Conservation (phyloP, 2,888 invertebrate species). For the Vesta saturnalis region DNA sequence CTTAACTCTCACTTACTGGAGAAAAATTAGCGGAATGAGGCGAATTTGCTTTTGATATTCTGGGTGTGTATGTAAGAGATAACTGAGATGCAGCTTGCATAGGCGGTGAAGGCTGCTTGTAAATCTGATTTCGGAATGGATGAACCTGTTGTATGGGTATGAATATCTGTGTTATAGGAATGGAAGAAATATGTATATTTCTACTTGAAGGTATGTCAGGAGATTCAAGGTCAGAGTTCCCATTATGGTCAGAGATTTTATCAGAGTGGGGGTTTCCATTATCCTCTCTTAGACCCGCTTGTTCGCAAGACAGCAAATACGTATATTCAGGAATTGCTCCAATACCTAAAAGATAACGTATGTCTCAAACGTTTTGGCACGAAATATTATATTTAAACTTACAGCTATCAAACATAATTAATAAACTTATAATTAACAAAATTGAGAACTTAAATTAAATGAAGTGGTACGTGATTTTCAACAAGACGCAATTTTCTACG, state of each 20-base stretch:
- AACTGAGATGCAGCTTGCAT: not conserved
- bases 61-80: not conserved
- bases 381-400: too few species aligned
- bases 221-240: conserved; percentile 2
- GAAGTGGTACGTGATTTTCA: too few species aligned
- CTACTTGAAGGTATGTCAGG: not conserved
- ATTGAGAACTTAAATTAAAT: too few species aligned
- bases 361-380: too few species aligned
- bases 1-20: not conserved
- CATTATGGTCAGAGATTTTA: too few species aligned
- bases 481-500: too few species aligned
- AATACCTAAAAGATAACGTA: not conserved
- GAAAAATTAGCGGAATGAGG: not conserved
- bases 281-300: not conserved
- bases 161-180: not conserved
- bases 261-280: not conserved
- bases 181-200: not conserved
- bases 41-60: not conserved
- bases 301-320: not conserved
- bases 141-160: not conserved
- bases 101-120: not conserved
- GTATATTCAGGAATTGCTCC: not conserved
- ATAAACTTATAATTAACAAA: too few species aligned
- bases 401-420: too few species aligned
- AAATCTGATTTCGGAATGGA: not conserved